Conservation (phyloP, 2,797 vertebrate species). For the Coranthus polyacanthus region DNA sequence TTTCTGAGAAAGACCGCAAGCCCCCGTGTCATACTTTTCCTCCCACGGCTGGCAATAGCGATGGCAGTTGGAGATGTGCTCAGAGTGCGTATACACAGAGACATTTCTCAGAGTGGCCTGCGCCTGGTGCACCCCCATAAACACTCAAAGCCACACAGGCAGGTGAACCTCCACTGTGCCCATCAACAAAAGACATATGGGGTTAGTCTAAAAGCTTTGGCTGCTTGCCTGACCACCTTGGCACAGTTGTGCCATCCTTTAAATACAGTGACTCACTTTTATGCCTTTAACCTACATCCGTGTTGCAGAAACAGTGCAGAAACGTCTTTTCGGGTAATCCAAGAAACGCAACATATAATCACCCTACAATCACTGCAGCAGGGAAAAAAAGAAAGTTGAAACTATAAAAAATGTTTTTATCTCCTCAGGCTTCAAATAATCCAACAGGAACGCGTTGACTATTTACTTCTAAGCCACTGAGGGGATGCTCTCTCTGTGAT, state of each 20-base stretch:
- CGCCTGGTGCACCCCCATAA: neutral
- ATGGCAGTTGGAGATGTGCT: constrained; percentile 36
- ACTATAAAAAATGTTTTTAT: no score
- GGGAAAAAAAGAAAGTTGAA: no score
- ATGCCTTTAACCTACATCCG: constrained; percentile 6
- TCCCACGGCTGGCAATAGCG: constrained; percentile 33
- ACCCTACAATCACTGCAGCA: no score
- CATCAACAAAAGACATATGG: constrained; percentile 32
- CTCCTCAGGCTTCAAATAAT: no score
- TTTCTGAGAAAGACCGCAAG: constrained; percentile 12
- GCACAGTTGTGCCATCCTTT: neutral
- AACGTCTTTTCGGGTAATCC: no score
- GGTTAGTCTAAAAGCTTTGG: constrained; percentile 22
- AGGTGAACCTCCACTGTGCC: constrained; percentile 25
- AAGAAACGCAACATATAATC: no score
- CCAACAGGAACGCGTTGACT: no score
- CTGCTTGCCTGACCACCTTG: constrained; percentile 9
- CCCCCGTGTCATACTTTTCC: constrained; percentile 20
- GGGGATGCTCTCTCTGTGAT: no score
- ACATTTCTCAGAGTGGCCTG: constrained; percentile 4
- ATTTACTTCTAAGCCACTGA: no score
- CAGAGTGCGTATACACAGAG: constrained; percentile 17
- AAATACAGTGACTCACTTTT: neutral
- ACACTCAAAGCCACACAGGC: constrained; percentile 13
- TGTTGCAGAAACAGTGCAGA: neutral